Evolutionary conservation across 2,888 invertebrate genomes (phyloP), one percentile per base, ranked within the genome.

Genomic region (Chrysopilus asiliformis): DNA sequence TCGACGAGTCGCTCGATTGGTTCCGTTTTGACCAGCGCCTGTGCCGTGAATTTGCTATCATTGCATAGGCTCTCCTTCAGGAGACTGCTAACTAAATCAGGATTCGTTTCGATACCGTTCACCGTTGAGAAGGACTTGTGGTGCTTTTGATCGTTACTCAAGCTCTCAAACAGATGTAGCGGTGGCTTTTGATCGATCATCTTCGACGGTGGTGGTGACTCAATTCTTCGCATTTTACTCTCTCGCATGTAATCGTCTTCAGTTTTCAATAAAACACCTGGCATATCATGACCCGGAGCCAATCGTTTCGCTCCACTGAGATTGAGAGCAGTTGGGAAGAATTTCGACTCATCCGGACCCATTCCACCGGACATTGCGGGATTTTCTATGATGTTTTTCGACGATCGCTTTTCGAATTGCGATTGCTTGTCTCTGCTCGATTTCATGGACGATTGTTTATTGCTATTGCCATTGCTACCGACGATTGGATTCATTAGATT

Each of bases 91-190:
- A 79, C 79, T 48, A 79, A 48, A 6, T 73, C 74, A 0, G 79
- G 78, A 49, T 79, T 77, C 0, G 79, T 79, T 58, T 79, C 79
- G 9, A 79, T 74, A 6, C 77, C 77, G 48, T 79, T 79, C 1
- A 75, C 58, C n/a, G 43, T 40, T 10, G 39, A 26, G 22, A 35
- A 41, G 2, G 37, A 18, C 16, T 26, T 20, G 20, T 8, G 7
- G 10, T 7, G 22, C 10, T 22, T 22, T 8, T 8, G 7, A 22
- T 22, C 22, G 10, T 22, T 12, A 17, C 25, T 28, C 10, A 27
- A 15, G 12, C 36, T 39, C n/a, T 43, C 40, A 17, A 34, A 36
- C 10, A 32, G 10, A 30, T 22, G 30, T 3, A 22, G 34, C n/a
- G 24, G 14, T 13, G 14, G 26, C 5, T 25, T 25, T 14, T 41